Evolutionary conservation across 2,797 vertebrate genomes (phyloP), one percentile per base, ranked within the genome.

Genomic region (Manis pentadactyla): DNA sequence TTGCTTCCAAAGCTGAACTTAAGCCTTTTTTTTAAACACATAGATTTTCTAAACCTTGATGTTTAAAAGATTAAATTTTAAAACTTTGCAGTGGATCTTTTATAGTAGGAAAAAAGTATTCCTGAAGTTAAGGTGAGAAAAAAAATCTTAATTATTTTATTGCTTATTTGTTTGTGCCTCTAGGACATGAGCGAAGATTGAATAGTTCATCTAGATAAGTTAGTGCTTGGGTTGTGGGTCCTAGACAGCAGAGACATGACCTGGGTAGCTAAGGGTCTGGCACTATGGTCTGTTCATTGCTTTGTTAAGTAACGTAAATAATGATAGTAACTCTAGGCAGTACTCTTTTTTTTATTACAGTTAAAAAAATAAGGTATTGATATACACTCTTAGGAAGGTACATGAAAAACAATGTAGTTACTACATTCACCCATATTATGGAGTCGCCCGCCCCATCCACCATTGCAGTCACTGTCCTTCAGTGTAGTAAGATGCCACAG

Each of bases 51-150:
- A 64, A 88, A 37, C 23, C 27, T 37, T 59, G 83, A 51, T 64
- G 46, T 79, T 57, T 42, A 63, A 71, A 57, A 42, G 13, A 78
- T 18, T 68, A 57, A 87, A 42, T n/a, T 18, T 84, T 93, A 89
- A 92, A 81, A 27, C 49, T 96, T 90, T 78, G 0, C 18, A 63
- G 34, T 73, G 37, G 92, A 39, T 92, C n/a, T 97, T 95, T 93
- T 89, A 17, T 73, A 61, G 57, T 94, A 31, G 57, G 31, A 57
- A 85, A 57, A 93, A 92, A 37, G 31, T 64, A 71, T 73, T 92
- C 23, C 13, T 88, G 49, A 78, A 81, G 27, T 55, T 81, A 49
- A 89, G 73, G 57, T 68, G 25, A 31, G 37, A 5, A 25, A 39
- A 82, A 83, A 69, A 75, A 10, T 14, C 4, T 23, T 69, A 78